Percentiles rank a stretch among this genome's conserved stretches.
These are phyloP conservation scores for Orchesella flavescens DNA, from an alignment of 2,888 invertebrate genomes.

Conservation along the genomic window DNA sequence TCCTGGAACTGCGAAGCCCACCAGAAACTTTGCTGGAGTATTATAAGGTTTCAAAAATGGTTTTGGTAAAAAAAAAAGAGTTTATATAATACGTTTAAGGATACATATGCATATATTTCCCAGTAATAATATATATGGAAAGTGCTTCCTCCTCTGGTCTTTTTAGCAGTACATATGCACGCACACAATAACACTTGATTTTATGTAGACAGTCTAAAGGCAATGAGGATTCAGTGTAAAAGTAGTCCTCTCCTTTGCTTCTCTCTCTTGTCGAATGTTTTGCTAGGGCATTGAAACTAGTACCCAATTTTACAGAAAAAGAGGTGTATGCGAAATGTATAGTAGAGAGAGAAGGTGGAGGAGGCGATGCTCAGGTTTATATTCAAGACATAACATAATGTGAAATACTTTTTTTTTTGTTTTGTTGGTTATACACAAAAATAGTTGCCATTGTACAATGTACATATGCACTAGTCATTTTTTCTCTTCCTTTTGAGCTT, in stretches of 20 bases:
- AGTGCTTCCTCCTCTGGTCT: neutral
- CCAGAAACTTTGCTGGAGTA: too few species aligned
- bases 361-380: slow-evolving; percentile 4
- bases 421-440: slow-evolving; percentile 14
- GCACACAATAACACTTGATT: slow-evolving; percentile 41
- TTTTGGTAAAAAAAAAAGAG: too few species aligned
- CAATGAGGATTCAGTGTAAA: neutral
- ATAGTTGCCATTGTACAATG: slow-evolving; percentile 3
- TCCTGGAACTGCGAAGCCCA: too few species aligned
- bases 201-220: neutral
- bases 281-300: slow-evolving; percentile 1
- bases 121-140: neutral
- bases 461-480: neutral
- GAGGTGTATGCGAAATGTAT: slow-evolving; percentile 9
- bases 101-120: neutral
- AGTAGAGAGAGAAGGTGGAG: slow-evolving; percentile 4
- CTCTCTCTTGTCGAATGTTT: neutral
- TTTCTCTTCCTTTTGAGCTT: neutral
- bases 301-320: slow-evolving; percentile 8
- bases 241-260: neutral
- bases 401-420: slow-evolving; percentile 17
- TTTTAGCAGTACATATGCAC: slow-evolving; percentile 10
- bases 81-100: neutral
- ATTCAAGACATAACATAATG: neutral
- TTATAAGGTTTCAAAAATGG: too few species aligned